Evolutionary conservation across 2,888 invertebrate species (phyloP).

Genomic region (Charanyca ferruginea): DNA sequence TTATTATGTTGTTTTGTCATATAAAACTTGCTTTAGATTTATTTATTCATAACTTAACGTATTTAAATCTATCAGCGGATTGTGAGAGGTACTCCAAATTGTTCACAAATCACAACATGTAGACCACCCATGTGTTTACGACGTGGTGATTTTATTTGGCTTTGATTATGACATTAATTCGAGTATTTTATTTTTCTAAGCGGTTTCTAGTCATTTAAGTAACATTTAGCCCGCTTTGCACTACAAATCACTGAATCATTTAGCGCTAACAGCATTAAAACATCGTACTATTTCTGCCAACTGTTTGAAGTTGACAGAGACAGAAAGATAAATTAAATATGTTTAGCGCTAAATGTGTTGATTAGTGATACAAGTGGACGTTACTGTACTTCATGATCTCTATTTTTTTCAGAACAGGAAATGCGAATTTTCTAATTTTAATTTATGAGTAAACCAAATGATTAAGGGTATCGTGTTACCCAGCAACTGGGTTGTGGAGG

Average conservation of each 20-base stretch:
- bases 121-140: constrained; percentile 62
- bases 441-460: background rate
- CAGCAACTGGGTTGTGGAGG: no score
- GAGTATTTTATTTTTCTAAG: constrained; percentile 21
- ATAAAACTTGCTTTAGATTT: constrained; percentile 68
- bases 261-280: background rate
- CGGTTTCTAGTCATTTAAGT: background rate
- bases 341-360: background rate
- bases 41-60: constrained; percentile 64
- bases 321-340: no score
- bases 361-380: background rate
- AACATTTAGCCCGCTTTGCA: no score
- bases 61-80: constrained; percentile 58
- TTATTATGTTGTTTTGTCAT: constrained; percentile 77
- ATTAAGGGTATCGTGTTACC: no score
- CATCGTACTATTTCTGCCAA: no score
- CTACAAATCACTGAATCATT: no score
- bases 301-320: no score
- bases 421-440: background rate
- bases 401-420: no score
- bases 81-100: constrained; percentile 30
- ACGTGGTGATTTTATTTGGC: constrained; percentile 38
- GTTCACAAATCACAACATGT: constrained; percentile 48
- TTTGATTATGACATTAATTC: constrained; percentile 31
- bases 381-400: no score